Conservation (phyloP, 2,797 vertebrate genomes). For the Periparus ater region DNA sequence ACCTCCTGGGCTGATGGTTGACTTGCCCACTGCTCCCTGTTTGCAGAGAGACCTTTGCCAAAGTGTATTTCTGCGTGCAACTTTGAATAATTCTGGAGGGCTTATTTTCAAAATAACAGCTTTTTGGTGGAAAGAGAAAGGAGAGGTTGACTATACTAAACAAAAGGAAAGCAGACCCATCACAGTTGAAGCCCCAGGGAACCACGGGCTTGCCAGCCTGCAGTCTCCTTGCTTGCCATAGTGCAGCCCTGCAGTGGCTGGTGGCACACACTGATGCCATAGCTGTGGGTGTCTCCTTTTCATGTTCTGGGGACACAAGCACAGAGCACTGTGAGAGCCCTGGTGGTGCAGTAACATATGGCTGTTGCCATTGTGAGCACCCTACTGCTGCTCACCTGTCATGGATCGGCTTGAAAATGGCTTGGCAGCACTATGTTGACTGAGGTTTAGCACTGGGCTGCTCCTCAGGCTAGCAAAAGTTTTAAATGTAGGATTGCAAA, state of each 20-base stretch:
- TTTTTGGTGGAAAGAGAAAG: not conserved
- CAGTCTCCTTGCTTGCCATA: not conserved
- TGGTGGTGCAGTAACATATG: not conserved
- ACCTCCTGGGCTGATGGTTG: not conserved
- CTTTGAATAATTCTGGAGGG: not conserved
- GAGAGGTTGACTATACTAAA: not conserved
- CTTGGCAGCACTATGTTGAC: rapidly evolving
- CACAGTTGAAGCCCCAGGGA: not conserved
- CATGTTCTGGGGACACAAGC: not conserved
- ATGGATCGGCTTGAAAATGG: not conserved
- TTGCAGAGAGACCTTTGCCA: not conserved
- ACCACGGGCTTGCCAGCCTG: rapidly evolving
- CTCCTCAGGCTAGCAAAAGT: not conserved
- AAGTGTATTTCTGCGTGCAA: not conserved
- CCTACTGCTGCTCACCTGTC: not conserved
- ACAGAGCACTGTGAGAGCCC: rapidly evolving
- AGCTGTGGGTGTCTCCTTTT: not conserved
- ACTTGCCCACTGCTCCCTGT: not conserved
- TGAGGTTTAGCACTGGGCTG: not conserved
- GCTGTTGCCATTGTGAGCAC: not conserved
- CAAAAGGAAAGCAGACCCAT: not conserved
- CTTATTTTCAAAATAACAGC: not conserved
- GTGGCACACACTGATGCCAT: not conserved
- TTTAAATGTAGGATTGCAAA: not conserved
- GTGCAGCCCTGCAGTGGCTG: rapidly evolving